Evolutionary conservation across 1,140 invertebrate species (phyloP).

Genomic region (Tachypleus tridentatus): DNA sequence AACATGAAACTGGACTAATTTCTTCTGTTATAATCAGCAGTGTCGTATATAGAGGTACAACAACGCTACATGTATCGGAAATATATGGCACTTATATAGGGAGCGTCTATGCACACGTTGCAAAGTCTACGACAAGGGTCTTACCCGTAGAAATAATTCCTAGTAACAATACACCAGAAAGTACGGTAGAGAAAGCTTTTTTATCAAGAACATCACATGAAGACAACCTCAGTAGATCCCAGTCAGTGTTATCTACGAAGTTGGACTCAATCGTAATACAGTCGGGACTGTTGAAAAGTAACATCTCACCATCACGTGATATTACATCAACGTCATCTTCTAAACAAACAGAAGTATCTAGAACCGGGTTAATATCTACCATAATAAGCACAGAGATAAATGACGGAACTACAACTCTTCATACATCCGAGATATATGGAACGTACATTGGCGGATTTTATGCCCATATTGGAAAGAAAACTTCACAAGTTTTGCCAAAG

Average conservation of each 20-base stretch:
- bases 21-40: constrained; percentile 29
- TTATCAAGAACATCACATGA: too few relatives aligned
- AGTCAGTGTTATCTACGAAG: too few relatives aligned
- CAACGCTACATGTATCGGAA: constrained; percentile 32
- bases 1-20: constrained; percentile 30
- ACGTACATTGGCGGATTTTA: constrained; percentile 78
- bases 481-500: constrained; percentile 11
- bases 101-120: constrained; percentile 41
- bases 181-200: too few relatives aligned
- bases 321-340: too few relatives aligned
- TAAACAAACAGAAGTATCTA: not conserved
- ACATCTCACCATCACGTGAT: too few relatives aligned
- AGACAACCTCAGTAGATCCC: too few relatives aligned
- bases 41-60: constrained; percentile 28
- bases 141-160: too few relatives aligned
- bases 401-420: constrained; percentile 79
- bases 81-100: constrained; percentile 36
- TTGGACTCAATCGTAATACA: too few relatives aligned
- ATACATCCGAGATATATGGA: constrained; percentile 73
- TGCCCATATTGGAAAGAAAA: constrained; percentile 48
- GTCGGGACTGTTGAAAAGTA: too few relatives aligned
- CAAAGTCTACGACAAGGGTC: constrained; percentile 18
- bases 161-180: too few relatives aligned
- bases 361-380: constrained; percentile 65
- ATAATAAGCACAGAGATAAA: constrained; percentile 80